Percentiles rank a stretch among this genome's conserved stretches.
Evolutionary conservation across 2,113 vertebrate genomes (phyloP).

Genomic region (rat (Rattus norvegicus)): DNA sequence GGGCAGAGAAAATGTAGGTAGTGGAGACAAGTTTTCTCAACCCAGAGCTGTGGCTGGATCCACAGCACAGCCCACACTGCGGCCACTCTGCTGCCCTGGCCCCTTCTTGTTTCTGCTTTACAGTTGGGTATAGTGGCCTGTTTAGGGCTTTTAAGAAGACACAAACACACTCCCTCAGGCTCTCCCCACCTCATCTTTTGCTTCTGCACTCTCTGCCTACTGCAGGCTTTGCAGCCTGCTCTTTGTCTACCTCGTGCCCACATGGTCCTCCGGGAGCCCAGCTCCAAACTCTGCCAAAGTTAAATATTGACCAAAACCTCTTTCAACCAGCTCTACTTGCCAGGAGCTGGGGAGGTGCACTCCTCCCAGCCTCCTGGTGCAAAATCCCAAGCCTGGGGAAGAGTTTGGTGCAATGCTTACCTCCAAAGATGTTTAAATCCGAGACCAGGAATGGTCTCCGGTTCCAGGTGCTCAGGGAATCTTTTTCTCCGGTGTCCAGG

Average conservation of each 20-base stretch:
- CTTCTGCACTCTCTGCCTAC: constrained; percentile 70
- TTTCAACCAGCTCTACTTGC: constrained; percentile 26
- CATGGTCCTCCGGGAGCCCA: constrained; percentile 69
- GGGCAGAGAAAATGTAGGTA: background rate
- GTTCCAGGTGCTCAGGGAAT: constrained; percentile 64
- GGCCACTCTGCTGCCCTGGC: background rate
- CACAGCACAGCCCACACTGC: background rate
- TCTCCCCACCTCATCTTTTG: constrained; percentile 50
- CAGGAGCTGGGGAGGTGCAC: background rate
- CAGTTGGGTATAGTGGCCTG: background rate
- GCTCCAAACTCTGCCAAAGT: constrained; percentile 77
- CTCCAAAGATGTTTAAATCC: constrained; percentile 77
- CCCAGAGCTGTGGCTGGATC: constrained; percentile 42
- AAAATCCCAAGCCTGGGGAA: background rate
- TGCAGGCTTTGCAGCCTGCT: constrained; percentile 65
- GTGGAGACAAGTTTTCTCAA: background rate
- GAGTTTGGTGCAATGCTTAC: constrained; percentile 80
- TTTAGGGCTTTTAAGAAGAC: constrained; percentile 25
- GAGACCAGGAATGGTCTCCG: constrained; percentile 65
- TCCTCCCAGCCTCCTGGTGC: constrained; percentile 11
- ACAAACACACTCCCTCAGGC: background rate
- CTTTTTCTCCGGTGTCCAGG: constrained; percentile 73
- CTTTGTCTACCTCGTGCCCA: constrained; percentile 85
- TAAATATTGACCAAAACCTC: constrained; percentile 86
- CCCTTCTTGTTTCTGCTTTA: constrained; percentile 46